These are phyloP conservation scores for Phrynosoma blainvillii DNA, from an alignment of 2,113 vertebrate genomes.

Conservation along the genomic window DNA sequence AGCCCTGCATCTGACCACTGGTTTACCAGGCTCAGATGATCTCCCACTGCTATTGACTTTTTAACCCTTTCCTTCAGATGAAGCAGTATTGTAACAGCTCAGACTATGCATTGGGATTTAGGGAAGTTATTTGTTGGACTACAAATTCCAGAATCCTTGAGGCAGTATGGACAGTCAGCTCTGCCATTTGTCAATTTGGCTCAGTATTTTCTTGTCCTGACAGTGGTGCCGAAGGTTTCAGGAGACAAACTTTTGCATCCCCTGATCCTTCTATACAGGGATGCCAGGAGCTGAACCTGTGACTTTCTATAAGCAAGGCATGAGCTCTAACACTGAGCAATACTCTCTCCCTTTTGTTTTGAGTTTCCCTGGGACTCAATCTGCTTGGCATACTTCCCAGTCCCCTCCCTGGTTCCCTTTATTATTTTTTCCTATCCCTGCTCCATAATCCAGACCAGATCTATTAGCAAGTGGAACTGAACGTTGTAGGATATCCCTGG, in stretches of 20 bases:
- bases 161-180: no score
- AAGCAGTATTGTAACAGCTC: background rate
- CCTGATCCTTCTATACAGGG: no score
- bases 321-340: background rate
- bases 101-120: no score
- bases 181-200: no score
- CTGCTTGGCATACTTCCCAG: background rate
- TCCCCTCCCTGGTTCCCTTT: background rate
- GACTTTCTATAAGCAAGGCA: background rate
- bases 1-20: accelerated
- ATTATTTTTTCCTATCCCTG: background rate
- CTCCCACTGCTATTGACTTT: background rate
- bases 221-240: background rate
- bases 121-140: no score
- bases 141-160: no score
- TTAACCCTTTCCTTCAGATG: background rate
- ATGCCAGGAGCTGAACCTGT: background rate
- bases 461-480: background rate
- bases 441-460: background rate
- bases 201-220: background rate
- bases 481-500: background rate
- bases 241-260: background rate
- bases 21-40: background rate
- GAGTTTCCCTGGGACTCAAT: background rate
- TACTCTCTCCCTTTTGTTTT: background rate